Percentiles rank a stretch among this genome's conserved stretches.
These are phyloP conservation scores for Plotosus lineatus DNA, from an alignment of 2,113 vertebrate species.

Conservation along the genomic window DNA sequence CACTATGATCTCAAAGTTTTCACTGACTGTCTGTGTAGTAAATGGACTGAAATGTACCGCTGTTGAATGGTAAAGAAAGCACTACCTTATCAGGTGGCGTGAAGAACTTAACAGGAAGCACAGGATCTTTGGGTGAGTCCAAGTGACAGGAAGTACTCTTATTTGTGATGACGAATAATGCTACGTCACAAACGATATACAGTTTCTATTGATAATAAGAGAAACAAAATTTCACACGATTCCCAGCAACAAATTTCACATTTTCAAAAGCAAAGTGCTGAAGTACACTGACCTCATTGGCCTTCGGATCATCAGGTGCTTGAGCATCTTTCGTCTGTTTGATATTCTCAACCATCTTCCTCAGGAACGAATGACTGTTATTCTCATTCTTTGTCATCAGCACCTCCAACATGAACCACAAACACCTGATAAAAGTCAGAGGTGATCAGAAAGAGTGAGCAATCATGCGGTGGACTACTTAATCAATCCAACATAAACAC, in stretches of 20 bases:
- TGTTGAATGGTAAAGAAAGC: background rate
- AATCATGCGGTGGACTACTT: too few species aligned
- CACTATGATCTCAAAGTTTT: too few species aligned
- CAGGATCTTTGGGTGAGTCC: slow-evolving; percentile 93
- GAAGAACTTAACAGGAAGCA: slow-evolving; percentile 93
- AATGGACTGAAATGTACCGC: background rate
- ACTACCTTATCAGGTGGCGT: slow-evolving; percentile 91
- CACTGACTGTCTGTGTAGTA: too few species aligned
- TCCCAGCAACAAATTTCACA: background rate
- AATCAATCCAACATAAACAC: background rate
- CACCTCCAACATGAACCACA: slow-evolving; percentile 99
- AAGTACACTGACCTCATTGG: slow-evolving; percentile 83
- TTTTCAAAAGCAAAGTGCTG: background rate
- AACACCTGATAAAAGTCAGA: slow-evolving; percentile 74
- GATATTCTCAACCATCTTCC: slow-evolving; percentile 98
- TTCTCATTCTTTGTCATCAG: slow-evolving; percentile 99
- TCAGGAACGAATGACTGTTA: slow-evolving; percentile 96
- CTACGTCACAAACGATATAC: slow-evolving; percentile 96
- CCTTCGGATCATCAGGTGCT: slow-evolving; percentile 91
- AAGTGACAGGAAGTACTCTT: slow-evolving; percentile 96
- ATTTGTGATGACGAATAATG: slow-evolving; percentile 95
- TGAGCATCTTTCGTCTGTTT: slow-evolving; percentile 97
- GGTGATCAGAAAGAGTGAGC: background rate
- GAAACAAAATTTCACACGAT: background rate
- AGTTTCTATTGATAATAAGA: slow-evolving; percentile 81